Evolutionary conservation across 53 echinoderm and acorn worm genomes (phyloP), one percentile per base, ranked within the genome.

Genomic region (Astropecten irregularis): DNA sequence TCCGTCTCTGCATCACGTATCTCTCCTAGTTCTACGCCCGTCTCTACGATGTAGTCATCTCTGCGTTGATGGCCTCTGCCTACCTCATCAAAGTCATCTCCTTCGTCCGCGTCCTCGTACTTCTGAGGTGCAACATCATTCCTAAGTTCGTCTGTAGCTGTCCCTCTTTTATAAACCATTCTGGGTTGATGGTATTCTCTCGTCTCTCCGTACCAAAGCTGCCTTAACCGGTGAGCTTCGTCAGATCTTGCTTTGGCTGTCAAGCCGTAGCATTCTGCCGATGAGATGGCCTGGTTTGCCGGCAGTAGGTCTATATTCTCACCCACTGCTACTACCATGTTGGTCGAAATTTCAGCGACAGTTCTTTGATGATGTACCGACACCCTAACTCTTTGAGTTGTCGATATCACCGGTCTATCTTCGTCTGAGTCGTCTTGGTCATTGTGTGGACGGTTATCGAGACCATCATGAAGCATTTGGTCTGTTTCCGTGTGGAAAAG

Each of bases 351-450:
- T 37, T 76, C 76, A 6, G 76, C 40, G 30, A 40, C 7, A 22
- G 42, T 57, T 76, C 40, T 56, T 23, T 40, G 25, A n/a, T n/a
- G n/a, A 57, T 40, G 10, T 2, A 54, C 73, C 0, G 73, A 35
- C 20, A 53, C 73, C 28, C 39, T 15, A 7, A 76, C 76, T 76
- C 57, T 38, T 9, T 76, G 76, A 14, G 58, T 57, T 33, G 35
- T 38, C 27, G 56, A 76, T 25, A 65, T 37, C 18, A 38, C 31
- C 15, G 59, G 31, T 3, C 49, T 21, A 15, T 31, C 9, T 19
- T 40, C 16, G 14, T 21, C 27, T 8, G 23, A 26, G 50, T 40
- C 2, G 19, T 35, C 40, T 8, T 25, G n/a, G 4, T 26, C 40
- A 29, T 23, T 35, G 3, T 57, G 27, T 39, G 0, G 76, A 39